These are phyloP conservation scores for Sorex araneus DNA, from an alignment of 2,113 vertebrate species.

Conservation along the genomic window DNA sequence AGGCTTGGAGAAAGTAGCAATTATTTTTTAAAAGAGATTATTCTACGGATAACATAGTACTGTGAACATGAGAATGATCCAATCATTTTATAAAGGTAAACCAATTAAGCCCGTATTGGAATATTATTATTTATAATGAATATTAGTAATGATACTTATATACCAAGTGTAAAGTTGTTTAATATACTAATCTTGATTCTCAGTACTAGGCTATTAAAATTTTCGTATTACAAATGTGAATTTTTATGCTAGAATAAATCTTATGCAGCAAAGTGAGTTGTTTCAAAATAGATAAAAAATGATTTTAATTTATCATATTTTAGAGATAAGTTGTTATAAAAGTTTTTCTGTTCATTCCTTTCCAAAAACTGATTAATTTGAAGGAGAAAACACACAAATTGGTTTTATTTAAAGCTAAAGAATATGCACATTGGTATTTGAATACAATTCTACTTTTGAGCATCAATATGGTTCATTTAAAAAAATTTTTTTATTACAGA, in stretches of 20 bases:
- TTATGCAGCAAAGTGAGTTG: neutral
- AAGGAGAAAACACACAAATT: neutral
- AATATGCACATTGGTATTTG: neutral
- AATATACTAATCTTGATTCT: neutral
- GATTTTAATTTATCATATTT: constrained; percentile 20
- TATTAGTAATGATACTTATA: constrained; percentile 13
- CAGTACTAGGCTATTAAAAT: neutral
- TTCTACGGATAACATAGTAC: constrained; percentile 25
- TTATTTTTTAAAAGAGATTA: constrained; percentile 19
- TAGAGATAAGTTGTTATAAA: constrained; percentile 48
- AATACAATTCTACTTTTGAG: neutral
- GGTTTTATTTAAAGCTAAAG: neutral
- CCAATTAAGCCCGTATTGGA: neutral
- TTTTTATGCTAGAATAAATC: constrained; percentile 56
- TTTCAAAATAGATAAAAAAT: constrained; percentile 68
- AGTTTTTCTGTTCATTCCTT: neutral
- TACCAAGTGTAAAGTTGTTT: neutral
- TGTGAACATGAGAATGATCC: neutral
- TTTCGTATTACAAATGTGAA: neutral
- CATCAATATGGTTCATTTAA: neutral
- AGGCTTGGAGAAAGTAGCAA: neutral
- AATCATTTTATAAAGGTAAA: constrained; percentile 43
- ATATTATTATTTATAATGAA: neutral
- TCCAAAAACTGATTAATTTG: neutral
- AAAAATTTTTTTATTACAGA: too few relatives aligned